These are phyloP conservation scores for Tetramorium alpestre DNA, from an alignment of 1,140 invertebrate genomes.

Conservation along the genomic window DNA sequence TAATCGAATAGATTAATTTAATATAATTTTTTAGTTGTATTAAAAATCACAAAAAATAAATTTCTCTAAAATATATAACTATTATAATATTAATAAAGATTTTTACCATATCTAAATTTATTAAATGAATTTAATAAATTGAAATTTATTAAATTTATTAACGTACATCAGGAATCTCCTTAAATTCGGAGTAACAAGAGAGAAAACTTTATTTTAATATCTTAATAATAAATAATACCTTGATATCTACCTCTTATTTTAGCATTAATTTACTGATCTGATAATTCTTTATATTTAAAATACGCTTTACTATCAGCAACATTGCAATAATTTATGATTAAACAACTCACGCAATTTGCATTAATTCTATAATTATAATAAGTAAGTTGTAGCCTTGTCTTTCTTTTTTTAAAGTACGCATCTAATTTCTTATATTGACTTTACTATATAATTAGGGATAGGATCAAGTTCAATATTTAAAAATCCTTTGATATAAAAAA, in stretches of 20 bases:
- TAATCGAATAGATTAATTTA: not conserved
- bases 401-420: slow-evolving; percentile 60
- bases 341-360: slow-evolving; percentile 65
- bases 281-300: slow-evolving; percentile 57
- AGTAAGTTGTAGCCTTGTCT: slow-evolving; percentile 71
- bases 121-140: not conserved
- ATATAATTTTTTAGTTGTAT: not conserved
- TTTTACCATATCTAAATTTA: slow-evolving; percentile 24
- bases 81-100: not conserved
- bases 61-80: not conserved
- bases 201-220: slow-evolving; percentile 37
- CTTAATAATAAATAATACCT: slow-evolving; percentile 47
- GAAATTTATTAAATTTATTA: not conserved
- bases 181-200: slow-evolving; percentile 31
- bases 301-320: slow-evolving; percentile 64
- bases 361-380: slow-evolving; percentile 64
- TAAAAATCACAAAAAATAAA: not conserved
- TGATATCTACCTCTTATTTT: not conserved
- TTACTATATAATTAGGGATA: slow-evolving; percentile 20
- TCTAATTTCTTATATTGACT: slow-evolving; percentile 65
- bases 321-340: slow-evolving; percentile 71
- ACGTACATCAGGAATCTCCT: slow-evolving; percentile 24
- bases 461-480: too few species aligned
- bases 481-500: too few species aligned
- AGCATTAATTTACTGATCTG: not conserved